Conservation (phyloP, 2,797 vertebrate genomes). For the Poecilia gillii region DNA sequence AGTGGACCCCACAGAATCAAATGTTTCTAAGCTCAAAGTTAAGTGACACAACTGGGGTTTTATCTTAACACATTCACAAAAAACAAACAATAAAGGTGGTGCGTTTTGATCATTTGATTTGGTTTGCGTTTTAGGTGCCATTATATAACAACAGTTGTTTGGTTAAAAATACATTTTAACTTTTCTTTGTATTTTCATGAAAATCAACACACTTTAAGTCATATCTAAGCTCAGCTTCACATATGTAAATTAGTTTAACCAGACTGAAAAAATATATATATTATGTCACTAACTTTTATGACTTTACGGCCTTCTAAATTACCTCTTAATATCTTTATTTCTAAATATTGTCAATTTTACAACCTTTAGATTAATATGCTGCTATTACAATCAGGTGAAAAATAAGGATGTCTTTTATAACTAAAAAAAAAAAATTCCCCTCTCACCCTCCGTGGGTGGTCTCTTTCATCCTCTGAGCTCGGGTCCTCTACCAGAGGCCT, state of each 20-base stretch:
- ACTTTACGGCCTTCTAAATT: background rate
- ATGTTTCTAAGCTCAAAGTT: background rate
- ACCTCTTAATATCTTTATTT: background rate
- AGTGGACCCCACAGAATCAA: background rate
- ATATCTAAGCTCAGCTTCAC: background rate
- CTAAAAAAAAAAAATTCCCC: too few species aligned
- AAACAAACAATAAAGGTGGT: background rate
- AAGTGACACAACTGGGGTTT: background rate
- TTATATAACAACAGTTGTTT: background rate
- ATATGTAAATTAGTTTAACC: background rate
- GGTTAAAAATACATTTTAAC: background rate
- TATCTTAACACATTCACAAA: background rate
- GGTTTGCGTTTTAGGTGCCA: background rate
- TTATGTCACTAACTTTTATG: background rate
- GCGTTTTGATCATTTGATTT: background rate
- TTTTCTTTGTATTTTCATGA: background rate
- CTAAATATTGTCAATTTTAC: background rate
- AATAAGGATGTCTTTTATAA: background rate
- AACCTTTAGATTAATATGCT: background rate
- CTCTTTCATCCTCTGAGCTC: too few species aligned
- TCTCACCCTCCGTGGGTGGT: too few species aligned
- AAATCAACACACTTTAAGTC: background rate
- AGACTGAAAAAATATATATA: background rate
- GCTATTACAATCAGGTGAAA: background rate
- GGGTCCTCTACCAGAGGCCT: too few species aligned